These are phyloP conservation scores for Diplodus puntazzo DNA, from an alignment of 2,797 vertebrate genomes.

Conservation along the genomic window DNA sequence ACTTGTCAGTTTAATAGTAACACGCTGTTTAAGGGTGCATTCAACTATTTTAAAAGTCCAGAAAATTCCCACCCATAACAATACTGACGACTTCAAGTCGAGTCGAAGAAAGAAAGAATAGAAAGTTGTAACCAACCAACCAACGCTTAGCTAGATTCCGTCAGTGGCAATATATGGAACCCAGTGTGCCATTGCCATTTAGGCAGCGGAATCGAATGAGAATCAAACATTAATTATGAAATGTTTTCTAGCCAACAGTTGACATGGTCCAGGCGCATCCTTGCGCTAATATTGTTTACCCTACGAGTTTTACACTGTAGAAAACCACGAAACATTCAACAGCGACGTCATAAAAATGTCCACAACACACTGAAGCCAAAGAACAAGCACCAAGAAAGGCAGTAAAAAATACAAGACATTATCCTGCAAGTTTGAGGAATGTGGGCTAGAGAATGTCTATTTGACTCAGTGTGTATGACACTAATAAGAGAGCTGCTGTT, in stretches of 20 bases:
- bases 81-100: not conserved
- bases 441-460: conserved; percentile 28
- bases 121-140: not conserved
- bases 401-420: conserved; percentile 26
- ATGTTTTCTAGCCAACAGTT: conserved; percentile 10
- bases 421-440: conserved; percentile 39
- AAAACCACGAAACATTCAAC: conserved; percentile 8
- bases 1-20: not conserved
- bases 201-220: not conserved
- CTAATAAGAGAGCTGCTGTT: conserved; percentile 72
- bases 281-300: not conserved
- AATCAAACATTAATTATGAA: conserved; percentile 7
- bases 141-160: not conserved
- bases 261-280: conserved; percentile 24
- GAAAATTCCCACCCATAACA: not conserved
- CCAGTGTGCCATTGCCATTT: not conserved
- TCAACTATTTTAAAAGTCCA: not conserved
- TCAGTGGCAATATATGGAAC: not conserved
- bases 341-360: conserved; percentile 1
- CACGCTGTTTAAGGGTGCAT: not conserved
- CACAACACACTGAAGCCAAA: conserved; percentile 24
- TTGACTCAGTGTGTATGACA: conserved; percentile 46
- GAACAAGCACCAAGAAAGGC: conserved; percentile 6
- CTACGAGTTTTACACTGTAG: not conserved
- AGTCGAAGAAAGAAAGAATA: not conserved